Evolutionary conservation across 2,797 vertebrate genomes (phyloP).

Genomic region (Luscinia megarhynchos): DNA sequence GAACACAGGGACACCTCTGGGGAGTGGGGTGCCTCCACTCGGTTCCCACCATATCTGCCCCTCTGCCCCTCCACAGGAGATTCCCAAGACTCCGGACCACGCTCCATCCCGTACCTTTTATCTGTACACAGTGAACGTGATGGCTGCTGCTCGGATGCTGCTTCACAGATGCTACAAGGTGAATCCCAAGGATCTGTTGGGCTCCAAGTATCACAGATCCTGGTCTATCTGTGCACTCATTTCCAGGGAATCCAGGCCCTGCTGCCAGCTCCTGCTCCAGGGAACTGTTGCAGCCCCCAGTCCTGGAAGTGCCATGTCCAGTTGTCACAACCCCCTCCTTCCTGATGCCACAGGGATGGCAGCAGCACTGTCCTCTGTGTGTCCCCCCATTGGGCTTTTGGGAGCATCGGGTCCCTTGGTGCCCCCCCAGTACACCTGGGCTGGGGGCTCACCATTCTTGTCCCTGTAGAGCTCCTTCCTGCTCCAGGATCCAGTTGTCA

Average conservation of each 20-base stretch:
- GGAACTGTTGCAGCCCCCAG: not conserved
- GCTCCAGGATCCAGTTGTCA: not conserved
- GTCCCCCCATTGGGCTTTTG: not conserved
- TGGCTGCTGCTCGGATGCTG: not conserved
- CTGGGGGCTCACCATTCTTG: not conserved
- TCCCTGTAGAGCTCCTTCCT: not conserved
- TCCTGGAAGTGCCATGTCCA: accelerated
- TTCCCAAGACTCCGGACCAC: not conserved
- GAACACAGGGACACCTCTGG: not conserved
- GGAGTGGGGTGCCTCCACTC: too few relatives aligned
- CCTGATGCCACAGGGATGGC: not conserved
- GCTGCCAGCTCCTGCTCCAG: not conserved
- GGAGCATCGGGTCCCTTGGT: not conserved
- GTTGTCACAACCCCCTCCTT: not conserved
- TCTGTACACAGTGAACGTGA: not conserved
- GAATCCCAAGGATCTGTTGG: not conserved
- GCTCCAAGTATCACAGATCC: too few relatives aligned
- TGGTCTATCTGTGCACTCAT: accelerated
- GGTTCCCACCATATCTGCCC: accelerated
- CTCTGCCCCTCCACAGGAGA: not conserved
- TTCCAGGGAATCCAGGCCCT: not conserved
- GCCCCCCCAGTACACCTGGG: not conserved
- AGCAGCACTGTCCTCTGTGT: accelerated
- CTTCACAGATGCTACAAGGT: constrained; percentile 4
- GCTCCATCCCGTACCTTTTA: not conserved